Evolutionary conservation across 1,140 invertebrate genomes (phyloP).

Genomic region (Calephelis nemesis): DNA sequence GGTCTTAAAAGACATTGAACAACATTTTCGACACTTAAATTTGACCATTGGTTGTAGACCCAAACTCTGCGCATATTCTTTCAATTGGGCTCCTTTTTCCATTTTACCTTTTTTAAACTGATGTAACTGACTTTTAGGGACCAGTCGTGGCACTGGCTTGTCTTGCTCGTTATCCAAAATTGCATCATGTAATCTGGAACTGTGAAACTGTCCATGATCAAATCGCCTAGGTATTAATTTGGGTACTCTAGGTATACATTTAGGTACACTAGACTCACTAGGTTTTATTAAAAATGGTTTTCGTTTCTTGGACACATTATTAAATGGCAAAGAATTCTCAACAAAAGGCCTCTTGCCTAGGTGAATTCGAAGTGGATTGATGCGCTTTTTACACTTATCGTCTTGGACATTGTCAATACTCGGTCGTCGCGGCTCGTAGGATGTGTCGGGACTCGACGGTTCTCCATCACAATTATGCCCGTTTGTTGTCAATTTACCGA

Average conservation of each 20-base stretch:
- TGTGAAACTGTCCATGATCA: slow-evolving; percentile 58
- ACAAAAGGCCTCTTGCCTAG: slow-evolving; percentile 69
- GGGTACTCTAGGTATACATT: slow-evolving; percentile 52
- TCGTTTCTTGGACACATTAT: slow-evolving; percentile 56
- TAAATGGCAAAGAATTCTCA: slow-evolving; percentile 55
- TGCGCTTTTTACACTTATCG: slow-evolving; percentile 60
- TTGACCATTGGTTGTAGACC: slow-evolving; percentile 83
- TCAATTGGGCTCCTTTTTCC: slow-evolving; percentile 66
- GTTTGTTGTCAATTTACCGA: slow-evolving; percentile 60
- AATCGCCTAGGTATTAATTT: slow-evolving; percentile 63
- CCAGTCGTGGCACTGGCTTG: slow-evolving; percentile 68
- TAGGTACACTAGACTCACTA: slow-evolving; percentile 52
- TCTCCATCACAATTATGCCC: slow-evolving; percentile 62
- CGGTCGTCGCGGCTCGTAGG: slow-evolving; percentile 42
- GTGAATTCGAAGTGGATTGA: slow-evolving; percentile 69
- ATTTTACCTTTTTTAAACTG: slow-evolving; percentile 68
- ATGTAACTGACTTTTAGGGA: slow-evolving; percentile 68
- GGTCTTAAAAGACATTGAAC: slow-evolving; percentile 80
- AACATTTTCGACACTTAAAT: slow-evolving; percentile 84
- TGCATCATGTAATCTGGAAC: slow-evolving; percentile 51
- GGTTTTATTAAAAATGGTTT: slow-evolving; percentile 50
- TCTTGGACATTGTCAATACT: slow-evolving; percentile 45
- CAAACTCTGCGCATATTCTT: slow-evolving; percentile 85
- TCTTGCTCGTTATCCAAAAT: slow-evolving; percentile 54
- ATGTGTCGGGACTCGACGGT: slow-evolving; percentile 48